A percentile compares a stretch with the other conserved stretches of the same genome.
These are phyloP conservation scores for Catharus bicknelli DNA, from an alignment of 2,113 vertebrate species.

Conservation along the genomic window DNA sequence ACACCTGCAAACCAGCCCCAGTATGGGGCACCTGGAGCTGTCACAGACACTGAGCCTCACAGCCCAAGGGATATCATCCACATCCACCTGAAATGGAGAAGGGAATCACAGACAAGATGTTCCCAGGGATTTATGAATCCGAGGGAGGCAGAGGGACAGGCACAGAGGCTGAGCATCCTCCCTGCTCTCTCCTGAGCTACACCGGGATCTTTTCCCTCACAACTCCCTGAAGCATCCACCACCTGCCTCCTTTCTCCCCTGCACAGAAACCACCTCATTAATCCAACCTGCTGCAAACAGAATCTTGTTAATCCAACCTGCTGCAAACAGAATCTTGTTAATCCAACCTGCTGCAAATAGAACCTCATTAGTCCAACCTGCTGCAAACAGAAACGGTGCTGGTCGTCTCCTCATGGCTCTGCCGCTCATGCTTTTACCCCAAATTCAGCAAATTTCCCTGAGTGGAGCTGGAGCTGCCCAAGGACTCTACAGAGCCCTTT, in stretches of 20 bases:
- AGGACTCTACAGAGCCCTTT: not conserved
- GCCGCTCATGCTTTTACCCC: rapidly evolving
- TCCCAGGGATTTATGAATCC: not conserved
- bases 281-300: not conserved
- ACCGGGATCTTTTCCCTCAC: not conserved
- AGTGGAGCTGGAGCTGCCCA: not conserved
- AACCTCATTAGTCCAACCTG: not conserved
- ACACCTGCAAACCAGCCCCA: not conserved
- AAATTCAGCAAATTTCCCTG: not conserved
- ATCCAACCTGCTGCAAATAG: not conserved
- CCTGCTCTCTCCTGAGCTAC: rapidly evolving
- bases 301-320: not conserved
- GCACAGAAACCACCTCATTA: not conserved
- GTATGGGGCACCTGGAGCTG: rapidly evolving
- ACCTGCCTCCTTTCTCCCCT: not conserved
- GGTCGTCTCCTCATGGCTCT: rapidly evolving
- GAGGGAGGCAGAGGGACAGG: not conserved
- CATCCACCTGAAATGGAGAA: not conserved
- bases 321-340: not conserved
- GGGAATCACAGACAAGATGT: rapidly evolving
- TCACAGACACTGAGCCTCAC: not conserved
- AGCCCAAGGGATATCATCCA: not conserved
- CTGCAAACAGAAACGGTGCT: rapidly evolving
- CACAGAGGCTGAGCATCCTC: not conserved
- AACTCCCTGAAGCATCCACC: not conserved